Conservation (phyloP, 2,888 invertebrate genomes). For the Sesia bembeciformis region DNA sequence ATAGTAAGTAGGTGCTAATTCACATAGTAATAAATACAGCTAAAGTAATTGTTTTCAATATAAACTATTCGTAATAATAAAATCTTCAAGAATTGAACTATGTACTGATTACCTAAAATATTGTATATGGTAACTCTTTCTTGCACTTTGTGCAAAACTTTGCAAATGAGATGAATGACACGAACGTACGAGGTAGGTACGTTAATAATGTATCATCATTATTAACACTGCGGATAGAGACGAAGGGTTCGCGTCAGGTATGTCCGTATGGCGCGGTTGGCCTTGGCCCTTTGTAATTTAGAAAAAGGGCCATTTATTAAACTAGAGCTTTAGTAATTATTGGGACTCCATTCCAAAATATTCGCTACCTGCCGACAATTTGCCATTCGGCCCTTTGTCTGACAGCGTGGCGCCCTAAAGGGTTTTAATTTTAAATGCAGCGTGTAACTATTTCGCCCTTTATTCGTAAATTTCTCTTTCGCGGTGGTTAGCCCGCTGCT, state of each 20-base stretch:
- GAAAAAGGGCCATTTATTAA: slow-evolving; percentile 73
- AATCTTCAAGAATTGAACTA: no score
- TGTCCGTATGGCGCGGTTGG: slow-evolving; percentile 68
- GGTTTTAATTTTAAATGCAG: slow-evolving; percentile 72
- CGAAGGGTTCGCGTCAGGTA: slow-evolving; percentile 68
- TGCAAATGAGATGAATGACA: no score
- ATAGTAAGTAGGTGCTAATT: no score
- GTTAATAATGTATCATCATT: no score
- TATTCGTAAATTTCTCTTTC: slow-evolving; percentile 70
- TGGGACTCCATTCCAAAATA: slow-evolving; percentile 59
- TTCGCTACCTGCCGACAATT: slow-evolving; percentile 74
- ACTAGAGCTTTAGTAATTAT: slow-evolving; percentile 66
- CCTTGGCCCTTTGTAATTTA: slow-evolving; percentile 55
- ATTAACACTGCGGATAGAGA: slow-evolving; percentile 2
- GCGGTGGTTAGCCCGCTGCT: slow-evolving; percentile 67
- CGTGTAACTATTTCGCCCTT: slow-evolving; percentile 69
- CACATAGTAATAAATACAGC: no score
- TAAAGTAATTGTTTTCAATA: no score
- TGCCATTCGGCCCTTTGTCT: slow-evolving; percentile 71
- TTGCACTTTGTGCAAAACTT: no score
- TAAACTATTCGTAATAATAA: no score
- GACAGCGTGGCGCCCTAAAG: slow-evolving; percentile 74
- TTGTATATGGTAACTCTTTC: no score
- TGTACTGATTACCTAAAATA: no score
- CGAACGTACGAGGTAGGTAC: no score